A percentile compares a stretch with the other conserved stretches of the same genome.
Conservation (phyloP, 64 coral and sea anemone species). For the Stichodactyla helianthus region DNA sequence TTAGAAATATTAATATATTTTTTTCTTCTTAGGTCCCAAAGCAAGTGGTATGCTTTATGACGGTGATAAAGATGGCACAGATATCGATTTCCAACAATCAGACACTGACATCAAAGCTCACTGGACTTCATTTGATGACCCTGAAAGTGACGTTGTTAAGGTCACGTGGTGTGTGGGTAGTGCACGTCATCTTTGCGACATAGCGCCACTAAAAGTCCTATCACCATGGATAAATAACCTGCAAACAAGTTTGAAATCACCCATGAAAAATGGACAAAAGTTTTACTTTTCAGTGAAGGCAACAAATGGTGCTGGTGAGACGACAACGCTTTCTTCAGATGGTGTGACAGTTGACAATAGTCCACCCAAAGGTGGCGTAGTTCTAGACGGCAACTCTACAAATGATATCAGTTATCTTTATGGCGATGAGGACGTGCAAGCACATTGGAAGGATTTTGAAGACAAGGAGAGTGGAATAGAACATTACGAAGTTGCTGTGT, state of each 20-base stretch:
- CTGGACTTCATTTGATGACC: constrained; percentile 79
- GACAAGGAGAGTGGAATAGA: constrained; percentile 77
- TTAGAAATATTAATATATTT: too few relatives aligned
- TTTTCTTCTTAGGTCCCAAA: constrained; percentile 35
- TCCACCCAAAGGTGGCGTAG: constrained; percentile 52
- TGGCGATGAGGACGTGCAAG: constrained; percentile 49
- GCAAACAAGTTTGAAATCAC: constrained; percentile 19
- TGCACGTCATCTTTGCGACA: constrained; percentile 48
- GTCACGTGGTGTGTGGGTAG: constrained; percentile 81
- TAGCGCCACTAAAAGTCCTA: constrained; percentile 19
- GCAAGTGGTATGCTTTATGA: constrained; percentile 37
- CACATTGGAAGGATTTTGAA: constrained; percentile 60
- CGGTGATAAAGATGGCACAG: constrained; percentile 51
- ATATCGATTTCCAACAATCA: constrained; percentile 66
- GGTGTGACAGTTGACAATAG: constrained; percentile 77
- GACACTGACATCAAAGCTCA: constrained; percentile 51
- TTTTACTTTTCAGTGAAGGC: constrained; percentile 68
- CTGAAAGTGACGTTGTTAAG: constrained; percentile 83
- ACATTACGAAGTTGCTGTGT: constrained; percentile 76
- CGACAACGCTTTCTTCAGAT: constrained; percentile 65
- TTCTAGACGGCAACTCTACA: constrained; percentile 52
- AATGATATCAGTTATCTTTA: constrained; percentile 58
- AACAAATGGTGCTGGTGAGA: constrained; percentile 67
- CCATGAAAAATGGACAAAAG: constrained; percentile 58
- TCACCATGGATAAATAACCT: constrained; percentile 21